Conservation (phyloP, 2,888 invertebrate genomes). For the Petrolisthes manimaculis region DNA sequence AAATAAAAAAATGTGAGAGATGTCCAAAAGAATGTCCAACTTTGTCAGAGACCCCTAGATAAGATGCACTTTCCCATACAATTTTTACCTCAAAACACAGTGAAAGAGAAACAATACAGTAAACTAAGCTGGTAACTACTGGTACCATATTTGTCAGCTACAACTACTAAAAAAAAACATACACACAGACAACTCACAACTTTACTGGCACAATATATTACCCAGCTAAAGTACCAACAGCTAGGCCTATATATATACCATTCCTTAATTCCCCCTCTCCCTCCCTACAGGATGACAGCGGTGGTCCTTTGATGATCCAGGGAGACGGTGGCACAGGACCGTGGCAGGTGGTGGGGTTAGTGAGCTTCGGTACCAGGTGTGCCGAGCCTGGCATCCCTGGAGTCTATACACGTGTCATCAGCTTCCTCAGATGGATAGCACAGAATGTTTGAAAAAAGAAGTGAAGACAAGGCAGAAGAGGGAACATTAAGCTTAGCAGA, state of each 20-base stretch:
- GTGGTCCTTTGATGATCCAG: constrained; percentile 84
- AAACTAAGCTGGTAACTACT: too few relatives aligned
- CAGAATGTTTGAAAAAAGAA: constrained; percentile 70
- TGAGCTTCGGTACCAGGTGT: constrained; percentile 88
- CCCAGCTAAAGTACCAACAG: not conserved
- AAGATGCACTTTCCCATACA: too few relatives aligned
- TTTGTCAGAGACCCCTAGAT: too few relatives aligned
- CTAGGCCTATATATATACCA: constrained; percentile 36
- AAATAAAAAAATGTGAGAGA: too few relatives aligned
- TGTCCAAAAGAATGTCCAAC: too few relatives aligned
- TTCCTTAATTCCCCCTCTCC: not conserved
- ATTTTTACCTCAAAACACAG: too few relatives aligned
- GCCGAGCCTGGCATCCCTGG: constrained; percentile 83
- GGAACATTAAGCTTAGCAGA: too few relatives aligned
- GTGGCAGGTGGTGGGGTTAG: constrained; percentile 84
- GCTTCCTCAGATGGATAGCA: constrained; percentile 81
- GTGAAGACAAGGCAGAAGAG: not conserved
- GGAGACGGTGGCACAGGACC: constrained; percentile 76
- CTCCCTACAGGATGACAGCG: constrained; percentile 83
- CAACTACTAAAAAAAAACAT: too few relatives aligned
- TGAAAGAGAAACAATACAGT: too few relatives aligned
- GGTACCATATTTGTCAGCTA: too few relatives aligned
- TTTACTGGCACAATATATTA: not conserved
- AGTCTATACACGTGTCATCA: constrained; percentile 81
- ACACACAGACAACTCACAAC: not conserved